Percentiles rank a stretch among this genome's conserved stretches.
phyloP scores from a whole-genome alignment of 2,888 invertebrate species.

The Agrochola lychnidis region DNA sequence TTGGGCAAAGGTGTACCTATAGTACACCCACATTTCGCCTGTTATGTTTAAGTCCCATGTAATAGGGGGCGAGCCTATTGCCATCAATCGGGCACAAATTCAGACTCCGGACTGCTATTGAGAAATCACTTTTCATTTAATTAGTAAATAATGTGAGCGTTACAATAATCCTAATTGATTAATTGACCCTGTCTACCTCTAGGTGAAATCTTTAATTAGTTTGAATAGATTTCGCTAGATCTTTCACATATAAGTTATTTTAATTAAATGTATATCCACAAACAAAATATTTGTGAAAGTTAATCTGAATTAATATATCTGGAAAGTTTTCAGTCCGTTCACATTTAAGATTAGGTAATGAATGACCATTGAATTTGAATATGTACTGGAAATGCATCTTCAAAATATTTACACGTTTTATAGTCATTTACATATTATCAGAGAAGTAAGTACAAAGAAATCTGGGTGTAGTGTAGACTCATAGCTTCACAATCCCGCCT shows the following conservation, averaged over 20 bases:
- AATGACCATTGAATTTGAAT: slow-evolving; percentile 15
- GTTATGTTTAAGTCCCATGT: no score
- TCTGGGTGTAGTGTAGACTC: no score
- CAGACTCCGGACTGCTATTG: no score
- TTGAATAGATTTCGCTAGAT: neutral
- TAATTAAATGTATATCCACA: neutral
- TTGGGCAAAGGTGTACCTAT: no score
- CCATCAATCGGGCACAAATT: no score
- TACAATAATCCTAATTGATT: neutral
- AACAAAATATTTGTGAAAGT: slow-evolving; percentile 10
- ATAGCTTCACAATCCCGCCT: no score
- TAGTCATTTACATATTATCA: no score
- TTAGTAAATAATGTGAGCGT: neutral
- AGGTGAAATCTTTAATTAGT: slow-evolving; percentile 2
- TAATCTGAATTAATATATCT: neutral
- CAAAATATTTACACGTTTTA: no score
- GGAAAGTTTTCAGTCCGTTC: neutral
- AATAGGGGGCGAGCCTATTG: no score
- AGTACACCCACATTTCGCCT: no score
- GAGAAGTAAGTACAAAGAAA: neutral
- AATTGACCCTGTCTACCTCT: neutral
- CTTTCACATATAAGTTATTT: neutral
- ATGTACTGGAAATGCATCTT: neutral
- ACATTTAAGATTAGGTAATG: no score
- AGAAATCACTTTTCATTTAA: neutral